Percentiles rank a stretch among this genome's conserved stretches.
These are phyloP conservation scores for Hydropotes inermis DNA, from an alignment of 2,113 vertebrate genomes.

Conservation along the genomic window DNA sequence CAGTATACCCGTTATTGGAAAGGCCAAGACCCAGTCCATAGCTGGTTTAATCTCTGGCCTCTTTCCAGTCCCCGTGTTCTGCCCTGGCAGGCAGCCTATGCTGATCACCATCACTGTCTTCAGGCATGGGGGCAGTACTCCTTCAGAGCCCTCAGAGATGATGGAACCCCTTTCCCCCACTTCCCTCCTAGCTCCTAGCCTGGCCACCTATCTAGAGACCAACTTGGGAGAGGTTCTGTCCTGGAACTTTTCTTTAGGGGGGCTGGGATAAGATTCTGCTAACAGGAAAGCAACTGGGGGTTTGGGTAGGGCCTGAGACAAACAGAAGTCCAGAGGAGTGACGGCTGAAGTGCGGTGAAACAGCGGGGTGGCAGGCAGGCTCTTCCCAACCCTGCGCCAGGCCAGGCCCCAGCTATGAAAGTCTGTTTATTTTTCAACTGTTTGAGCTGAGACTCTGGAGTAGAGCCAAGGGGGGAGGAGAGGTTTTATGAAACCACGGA, in stretches of 20 bases:
- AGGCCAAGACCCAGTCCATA: background rate
- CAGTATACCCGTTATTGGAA: background rate
- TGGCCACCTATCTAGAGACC: background rate
- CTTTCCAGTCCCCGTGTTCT: background rate
- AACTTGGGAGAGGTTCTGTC: background rate
- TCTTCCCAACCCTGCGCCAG: background rate
- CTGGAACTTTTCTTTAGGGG: background rate
- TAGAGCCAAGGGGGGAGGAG: slow-evolving; percentile 53
- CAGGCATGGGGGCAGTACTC: background rate
- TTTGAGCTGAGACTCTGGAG: slow-evolving; percentile 70
- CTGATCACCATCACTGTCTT: background rate
- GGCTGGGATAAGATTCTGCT: background rate
- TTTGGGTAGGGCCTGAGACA: background rate
- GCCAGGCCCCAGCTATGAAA: slow-evolving; percentile 50
- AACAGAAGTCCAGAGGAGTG: background rate
- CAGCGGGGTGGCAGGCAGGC: slow-evolving; percentile 37
- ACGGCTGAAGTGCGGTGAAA: background rate
- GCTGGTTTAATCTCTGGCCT: background rate
- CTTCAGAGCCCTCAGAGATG: background rate
- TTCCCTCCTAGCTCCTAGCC: background rate
- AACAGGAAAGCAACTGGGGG: background rate
- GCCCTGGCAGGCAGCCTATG: background rate
- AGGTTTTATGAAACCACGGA: slow-evolving; percentile 72
- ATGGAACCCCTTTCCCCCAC: background rate
- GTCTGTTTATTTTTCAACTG: slow-evolving; percentile 75